Conservation (phyloP, 2,797 vertebrate genomes). For the Lerista edwardsae region DNA sequence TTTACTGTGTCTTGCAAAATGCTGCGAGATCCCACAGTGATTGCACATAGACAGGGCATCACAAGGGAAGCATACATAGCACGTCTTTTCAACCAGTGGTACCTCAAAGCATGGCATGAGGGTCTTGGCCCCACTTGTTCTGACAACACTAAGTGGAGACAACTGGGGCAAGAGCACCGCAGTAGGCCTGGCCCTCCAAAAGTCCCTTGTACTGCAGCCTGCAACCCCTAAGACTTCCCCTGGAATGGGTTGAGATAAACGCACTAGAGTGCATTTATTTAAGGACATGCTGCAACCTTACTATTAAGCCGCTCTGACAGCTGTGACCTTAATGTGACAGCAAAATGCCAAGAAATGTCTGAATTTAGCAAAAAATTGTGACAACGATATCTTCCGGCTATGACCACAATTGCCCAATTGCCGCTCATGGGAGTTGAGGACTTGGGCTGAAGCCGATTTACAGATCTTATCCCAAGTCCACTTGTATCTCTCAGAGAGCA, state of each 20-base stretch:
- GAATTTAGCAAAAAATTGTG: conserved; percentile 61
- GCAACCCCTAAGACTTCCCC: background rate
- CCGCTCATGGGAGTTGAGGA: background rate
- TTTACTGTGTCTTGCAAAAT: background rate
- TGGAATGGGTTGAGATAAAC: background rate
- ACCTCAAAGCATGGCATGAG: too few relatives aligned
- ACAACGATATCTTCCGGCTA: conserved; percentile 62
- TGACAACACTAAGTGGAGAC: too few relatives aligned
- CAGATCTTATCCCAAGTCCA: background rate
- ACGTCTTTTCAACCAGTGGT: background rate
- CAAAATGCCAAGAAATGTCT: conserved; percentile 64
- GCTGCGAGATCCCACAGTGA: background rate
- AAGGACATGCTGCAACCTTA: conserved; percentile 36
- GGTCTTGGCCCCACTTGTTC: too few relatives aligned
- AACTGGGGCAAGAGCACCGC: too few relatives aligned
- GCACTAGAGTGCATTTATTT: background rate
- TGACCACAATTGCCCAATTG: conserved; percentile 34
- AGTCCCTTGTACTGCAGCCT: background rate
- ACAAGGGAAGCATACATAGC: too few relatives aligned
- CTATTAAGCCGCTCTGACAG: conserved; percentile 60
- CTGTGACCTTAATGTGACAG: conserved; percentile 66
- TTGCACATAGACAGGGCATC: too few relatives aligned
- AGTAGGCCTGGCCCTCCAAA: too few relatives aligned
- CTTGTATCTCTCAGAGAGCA: too few relatives aligned
- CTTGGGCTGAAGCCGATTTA: background rate